Conservation (phyloP, 2,113 vertebrate species). For the Merops nubicus region DNA sequence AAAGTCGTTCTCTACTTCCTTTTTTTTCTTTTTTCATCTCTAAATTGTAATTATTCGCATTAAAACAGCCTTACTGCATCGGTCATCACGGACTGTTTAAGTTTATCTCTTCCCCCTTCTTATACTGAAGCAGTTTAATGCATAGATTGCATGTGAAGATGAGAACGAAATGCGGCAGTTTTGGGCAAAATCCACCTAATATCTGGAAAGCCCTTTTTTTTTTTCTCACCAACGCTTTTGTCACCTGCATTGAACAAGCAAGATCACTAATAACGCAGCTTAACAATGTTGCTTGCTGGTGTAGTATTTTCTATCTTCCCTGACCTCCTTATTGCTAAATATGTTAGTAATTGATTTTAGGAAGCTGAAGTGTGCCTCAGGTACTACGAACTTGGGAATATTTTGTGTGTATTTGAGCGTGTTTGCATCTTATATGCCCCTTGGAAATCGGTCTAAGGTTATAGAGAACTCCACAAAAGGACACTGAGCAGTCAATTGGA, state of each 20-base stretch:
- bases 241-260: neutral
- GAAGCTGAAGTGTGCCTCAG: neutral
- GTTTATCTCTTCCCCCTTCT: neutral
- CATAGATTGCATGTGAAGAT: neutral
- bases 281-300: neutral
- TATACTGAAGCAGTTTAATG: neutral
- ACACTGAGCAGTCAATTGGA: neutral
- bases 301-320: neutral
- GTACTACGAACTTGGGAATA: neutral
- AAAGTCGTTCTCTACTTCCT: neutral
- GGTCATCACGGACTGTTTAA: accelerated
- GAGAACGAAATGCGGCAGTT: neutral
- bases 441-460: neutral
- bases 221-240: accelerated
- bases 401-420: neutral
- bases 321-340: neutral
- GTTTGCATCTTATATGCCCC: neutral
- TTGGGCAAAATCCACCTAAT: neutral
- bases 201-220: neutral
- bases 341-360: neutral
- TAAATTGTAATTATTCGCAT: neutral
- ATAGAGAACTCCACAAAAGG: neutral
- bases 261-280: neutral
- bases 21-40: neutral
- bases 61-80: accelerated